A percentile compares a stretch with the other conserved stretches of the same genome.
These are phyloP conservation scores for Pseudochirops cupreus DNA, from an alignment of 2,797 vertebrate genomes.

Conservation along the genomic window DNA sequence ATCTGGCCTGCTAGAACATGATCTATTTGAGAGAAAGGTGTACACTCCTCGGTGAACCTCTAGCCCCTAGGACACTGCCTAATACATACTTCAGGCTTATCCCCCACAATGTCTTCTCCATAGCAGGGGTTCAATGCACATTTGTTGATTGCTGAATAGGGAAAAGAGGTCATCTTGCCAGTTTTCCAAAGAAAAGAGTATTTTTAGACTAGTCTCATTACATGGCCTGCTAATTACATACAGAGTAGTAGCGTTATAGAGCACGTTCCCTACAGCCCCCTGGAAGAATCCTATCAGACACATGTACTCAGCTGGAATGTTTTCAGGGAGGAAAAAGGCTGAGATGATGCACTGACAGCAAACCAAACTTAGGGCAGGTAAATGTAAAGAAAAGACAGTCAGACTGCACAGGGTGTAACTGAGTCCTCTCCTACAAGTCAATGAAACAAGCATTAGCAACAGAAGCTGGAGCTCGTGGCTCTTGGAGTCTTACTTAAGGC, in stretches of 20 bases:
- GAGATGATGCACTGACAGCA: not conserved
- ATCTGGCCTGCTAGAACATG: not conserved
- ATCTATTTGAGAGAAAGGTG: not conserved
- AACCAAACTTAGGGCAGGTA: not conserved
- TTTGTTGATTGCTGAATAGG: not conserved
- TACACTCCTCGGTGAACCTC: not conserved
- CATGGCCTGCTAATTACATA: not conserved
- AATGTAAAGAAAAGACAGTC: not conserved
- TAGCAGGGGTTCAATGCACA: not conserved
- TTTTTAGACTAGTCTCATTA: not conserved
- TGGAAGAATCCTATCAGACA: not conserved
- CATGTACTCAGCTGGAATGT: rapidly evolving
- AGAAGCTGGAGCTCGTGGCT: not conserved
- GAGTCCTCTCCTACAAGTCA: not conserved
- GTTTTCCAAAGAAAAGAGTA: not conserved
- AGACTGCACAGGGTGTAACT: not conserved
- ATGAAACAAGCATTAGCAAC: not conserved
- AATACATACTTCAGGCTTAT: not conserved
- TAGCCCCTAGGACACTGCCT: not conserved
- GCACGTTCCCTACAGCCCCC: not conserved
- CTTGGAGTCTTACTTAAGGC: not conserved
- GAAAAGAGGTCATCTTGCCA: not conserved
- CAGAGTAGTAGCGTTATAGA: rapidly evolving
- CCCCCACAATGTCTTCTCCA: not conserved
- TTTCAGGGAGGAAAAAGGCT: not conserved